Base-by-base conservation (phyloP, 2,797 vertebrate species). In the Catostomus latipinnis region DNA sequence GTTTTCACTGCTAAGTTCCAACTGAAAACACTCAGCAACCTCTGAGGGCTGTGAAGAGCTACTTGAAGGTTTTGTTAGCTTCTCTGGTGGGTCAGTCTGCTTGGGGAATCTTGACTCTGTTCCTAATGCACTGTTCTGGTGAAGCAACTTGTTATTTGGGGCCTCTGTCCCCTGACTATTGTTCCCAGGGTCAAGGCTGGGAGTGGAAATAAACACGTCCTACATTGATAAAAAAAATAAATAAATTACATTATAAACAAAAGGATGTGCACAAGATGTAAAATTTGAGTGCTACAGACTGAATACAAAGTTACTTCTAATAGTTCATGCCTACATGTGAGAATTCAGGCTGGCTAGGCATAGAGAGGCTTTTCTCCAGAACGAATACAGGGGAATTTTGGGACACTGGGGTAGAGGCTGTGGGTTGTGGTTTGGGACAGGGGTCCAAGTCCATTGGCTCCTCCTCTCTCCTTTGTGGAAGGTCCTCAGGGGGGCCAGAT, bases 141-240 rank as follows among this genome's bases (percentile, higher is more conserved):
- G 83, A 71, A 54, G 11, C 9, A 58, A 66, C 82, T 82, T 87
- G 84, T 86, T 84, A 54, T 82, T 77, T 6, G 80, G 61, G 81
- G 84, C 87, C 18, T 87, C 90, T 0, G 84, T 12, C 0, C 76
- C 74, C 13, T 57, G 79, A 79, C 87, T 84, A 77, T 81, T 79
- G 79, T 82, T 71, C 65, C 57, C 85, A 68, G 90, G 83, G 76
- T 96, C 94, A 79, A 94, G 91, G 86, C 95, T 98, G 82, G 87
- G 96, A 0, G 96, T 98, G 6, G 96, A 93, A 82, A 95, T 90
- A 82, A 99, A 99, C 57, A 94, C 94, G 76, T 99, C 97, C 98
- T 99, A 58, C 58, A 71, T 46, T 83, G 71, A 48, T 14, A 77
- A 71, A 82, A 71, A 82, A 73, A 6, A 66, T 12, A 45, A 68